These are phyloP conservation scores for Halictus ligatus DNA, from an alignment of 2,888 invertebrate species.

Conservation along the genomic window DNA sequence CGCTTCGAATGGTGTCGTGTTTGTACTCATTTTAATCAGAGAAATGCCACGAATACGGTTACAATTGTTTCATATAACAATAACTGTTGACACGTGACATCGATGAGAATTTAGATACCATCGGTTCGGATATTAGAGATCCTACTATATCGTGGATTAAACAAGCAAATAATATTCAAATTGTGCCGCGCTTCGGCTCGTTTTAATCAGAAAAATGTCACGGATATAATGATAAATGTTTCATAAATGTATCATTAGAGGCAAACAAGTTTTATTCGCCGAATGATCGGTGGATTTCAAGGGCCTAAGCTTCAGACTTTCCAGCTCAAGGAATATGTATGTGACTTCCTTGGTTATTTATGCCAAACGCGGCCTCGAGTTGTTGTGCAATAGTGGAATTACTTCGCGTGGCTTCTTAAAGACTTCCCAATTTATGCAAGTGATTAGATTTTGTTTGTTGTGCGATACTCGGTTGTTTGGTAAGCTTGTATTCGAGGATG, in stretches of 20 bases:
- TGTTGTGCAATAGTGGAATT: slow-evolving; percentile 1
- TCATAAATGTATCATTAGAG: neutral
- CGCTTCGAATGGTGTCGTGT: no score
- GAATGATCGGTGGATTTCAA: neutral
- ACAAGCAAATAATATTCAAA: neutral
- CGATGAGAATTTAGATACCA: neutral
- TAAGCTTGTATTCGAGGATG: neutral
- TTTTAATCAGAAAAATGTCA: neutral
- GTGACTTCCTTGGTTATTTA: neutral
- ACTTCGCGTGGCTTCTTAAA: neutral
- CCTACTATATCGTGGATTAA: neutral
- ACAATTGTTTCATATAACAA: no score
- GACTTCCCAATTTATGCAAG: neutral
- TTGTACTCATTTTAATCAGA: no score
- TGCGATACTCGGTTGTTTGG: neutral
- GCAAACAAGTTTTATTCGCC: neutral
- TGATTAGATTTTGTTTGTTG: neutral
- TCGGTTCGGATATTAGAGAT: neutral
- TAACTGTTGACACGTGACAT: no score
- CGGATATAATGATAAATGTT: neutral
- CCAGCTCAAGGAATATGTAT: neutral
- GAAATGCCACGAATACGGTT: no score
- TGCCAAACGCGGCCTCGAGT: neutral
- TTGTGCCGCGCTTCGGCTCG: neutral
- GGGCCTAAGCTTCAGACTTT: neutral